These are phyloP conservation scores for Pachypeltis micranthus DNA, from an alignment of 1,140 invertebrate species.

Conservation along the genomic window DNA sequence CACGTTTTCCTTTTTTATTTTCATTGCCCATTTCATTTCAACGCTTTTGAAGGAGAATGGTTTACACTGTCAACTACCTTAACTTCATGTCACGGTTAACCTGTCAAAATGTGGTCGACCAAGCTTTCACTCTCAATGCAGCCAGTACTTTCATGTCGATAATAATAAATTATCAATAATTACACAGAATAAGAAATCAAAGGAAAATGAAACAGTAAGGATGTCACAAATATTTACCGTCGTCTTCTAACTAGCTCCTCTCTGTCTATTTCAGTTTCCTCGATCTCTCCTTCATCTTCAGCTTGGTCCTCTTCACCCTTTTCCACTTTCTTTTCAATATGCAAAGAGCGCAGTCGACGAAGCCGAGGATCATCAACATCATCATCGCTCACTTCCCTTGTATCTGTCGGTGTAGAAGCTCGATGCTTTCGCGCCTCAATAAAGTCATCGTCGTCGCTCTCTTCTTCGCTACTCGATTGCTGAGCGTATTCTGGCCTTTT, in stretches of 20 bases:
- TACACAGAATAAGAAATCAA: no score
- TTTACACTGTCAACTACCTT: no score
- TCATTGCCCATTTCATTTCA: no score
- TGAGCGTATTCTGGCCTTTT: constrained; percentile 89
- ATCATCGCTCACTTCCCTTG: constrained; percentile 33
- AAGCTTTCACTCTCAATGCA: no score
- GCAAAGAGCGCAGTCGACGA: constrained; percentile 40
- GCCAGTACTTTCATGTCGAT: no score
- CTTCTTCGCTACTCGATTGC: constrained; percentile 63
- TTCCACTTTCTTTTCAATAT: constrained; percentile 33
- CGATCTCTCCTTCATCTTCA: background rate
- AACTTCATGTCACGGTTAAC: no score
- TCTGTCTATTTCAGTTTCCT: background rate
- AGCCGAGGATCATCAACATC: constrained; percentile 64
- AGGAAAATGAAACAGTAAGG: no score
- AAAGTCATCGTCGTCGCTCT: constrained; percentile 75
- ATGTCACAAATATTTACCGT: no score
- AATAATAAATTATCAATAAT: no score
- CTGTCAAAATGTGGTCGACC: no score
- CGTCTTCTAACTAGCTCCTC: background rate
- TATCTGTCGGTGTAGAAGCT: constrained; percentile 12
- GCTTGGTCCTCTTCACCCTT: constrained; percentile 33
- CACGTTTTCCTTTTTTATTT: no score
- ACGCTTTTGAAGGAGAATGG: no score
- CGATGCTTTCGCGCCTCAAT: constrained; percentile 43